These are phyloP conservation scores for Microtus pennsylvanicus DNA, from an alignment of 2,113 vertebrate genomes.

Conservation along the genomic window DNA sequence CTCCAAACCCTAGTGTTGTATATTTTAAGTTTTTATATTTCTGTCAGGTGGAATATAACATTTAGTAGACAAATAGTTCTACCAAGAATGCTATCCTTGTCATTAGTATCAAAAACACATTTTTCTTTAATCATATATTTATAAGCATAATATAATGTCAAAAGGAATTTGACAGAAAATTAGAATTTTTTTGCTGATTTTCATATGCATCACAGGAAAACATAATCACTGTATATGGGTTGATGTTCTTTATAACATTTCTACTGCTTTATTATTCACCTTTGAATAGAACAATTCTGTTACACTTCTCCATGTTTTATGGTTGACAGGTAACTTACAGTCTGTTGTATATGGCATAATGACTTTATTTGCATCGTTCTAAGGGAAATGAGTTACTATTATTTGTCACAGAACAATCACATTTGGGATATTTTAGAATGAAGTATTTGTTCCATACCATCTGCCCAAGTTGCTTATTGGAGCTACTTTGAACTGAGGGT, in stretches of 20 bases:
- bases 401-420: conserved; percentile 51
- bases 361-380: conserved; percentile 62
- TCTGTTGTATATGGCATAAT: conserved; percentile 20
- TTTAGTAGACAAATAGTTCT: conserved; percentile 49
- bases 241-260: conserved; percentile 59
- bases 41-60: not conserved
- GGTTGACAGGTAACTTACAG: conserved; percentile 59
- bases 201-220: conserved; percentile 5
- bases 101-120: conserved; percentile 63
- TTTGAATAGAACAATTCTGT: conserved; percentile 61
- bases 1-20: not conserved
- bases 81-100: conserved; percentile 47
- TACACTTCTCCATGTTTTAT: conserved; percentile 47
- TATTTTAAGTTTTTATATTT: not conserved
- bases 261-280: conserved; percentile 52
- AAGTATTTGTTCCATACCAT: conserved; percentile 48
- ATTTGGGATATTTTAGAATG: conserved; percentile 57
- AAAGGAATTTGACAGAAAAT: conserved; percentile 52
- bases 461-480: conserved; percentile 22
- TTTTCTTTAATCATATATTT: conserved; percentile 64
- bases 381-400: conserved; percentile 28
- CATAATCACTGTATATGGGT: not conserved
- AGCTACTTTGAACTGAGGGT: conserved; percentile 23
- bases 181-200: conserved; percentile 50
- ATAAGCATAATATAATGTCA: conserved; percentile 52